Evolutionary conservation across 2,113 vertebrate genomes (phyloP), one percentile per base, ranked within the genome.

Genomic region (Tautogolabrus adspersus): DNA sequence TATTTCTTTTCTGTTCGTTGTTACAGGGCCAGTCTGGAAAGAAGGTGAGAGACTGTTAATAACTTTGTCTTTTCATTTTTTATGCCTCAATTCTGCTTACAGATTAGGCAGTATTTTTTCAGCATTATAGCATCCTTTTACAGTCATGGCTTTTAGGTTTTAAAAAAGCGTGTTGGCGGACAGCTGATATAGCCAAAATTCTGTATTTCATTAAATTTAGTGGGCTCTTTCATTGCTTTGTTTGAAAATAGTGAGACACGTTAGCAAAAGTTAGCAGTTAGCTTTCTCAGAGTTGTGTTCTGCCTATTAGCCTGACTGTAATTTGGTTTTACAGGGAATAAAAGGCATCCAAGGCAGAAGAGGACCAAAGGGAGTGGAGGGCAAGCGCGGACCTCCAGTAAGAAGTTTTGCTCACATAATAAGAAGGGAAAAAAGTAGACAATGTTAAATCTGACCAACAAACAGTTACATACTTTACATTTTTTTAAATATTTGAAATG

Each of bases 331-430:
- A 68, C 80, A 95, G 94, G 94, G 94, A 22, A 5, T 82, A 46
- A 94, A 94, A 77, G 94, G 94, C 12, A 21, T 81, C 46, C 66
- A 64, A 59, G 94, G 94, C 1, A 60, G 0, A 1, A 68, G 74
- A 63, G 94, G 94, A 62, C 51, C 65, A 23, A 95, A 94, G 75
- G 94, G 94, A 54, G 15, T 66, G 12, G 93, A 89, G 73, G 94
- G 94, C 75, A 77, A 58, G 2, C 79, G n/a, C 44, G 94, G 94
- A 62, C 72, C 64, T 58, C 91, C 75, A 72, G 94, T 95, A 93
- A 91, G 84, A 75, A 42, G 26, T 38, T 46, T 21, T 51, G 1
- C 8, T 58, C 3, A 49, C 2, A 19, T 46, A 34, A 38, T 22
- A 44, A 18, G 5, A 0, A 64, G 40, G 13, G 2, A 22, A 60